Evolutionary conservation across 2,797 vertebrate species (phyloP), one percentile per base, ranked within the genome.

Genomic region (Enteromius fasciolatus): DNA sequence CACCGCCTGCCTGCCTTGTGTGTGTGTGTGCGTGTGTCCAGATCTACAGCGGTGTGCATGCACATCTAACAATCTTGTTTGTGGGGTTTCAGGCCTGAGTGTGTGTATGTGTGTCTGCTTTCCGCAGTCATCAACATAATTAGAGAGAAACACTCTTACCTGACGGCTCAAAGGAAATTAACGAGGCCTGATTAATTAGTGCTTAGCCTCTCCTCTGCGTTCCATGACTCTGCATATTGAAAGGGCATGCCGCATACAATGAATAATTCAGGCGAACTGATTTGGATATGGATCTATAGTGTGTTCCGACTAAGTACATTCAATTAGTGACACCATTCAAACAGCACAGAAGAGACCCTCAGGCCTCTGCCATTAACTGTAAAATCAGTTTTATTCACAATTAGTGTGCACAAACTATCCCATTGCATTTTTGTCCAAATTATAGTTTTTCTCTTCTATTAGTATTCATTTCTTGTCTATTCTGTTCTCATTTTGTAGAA

Each of bases 131-230:
- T 93, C 91, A 92, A 91, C 88, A 91, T 94, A 94, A 94, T 94
- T 93, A 94, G 92, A 91, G 91, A 92, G 90, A 93, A 93, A 94
- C 93, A 91, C 91, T 93, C 89, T 86, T 90, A 85, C 88, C 92
- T 93, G 93, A 92, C 90, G 87, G 90, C 94, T 94, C 92, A 94
- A 94, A 95, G 93, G 92, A 93, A 93, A 94, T 94, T 93, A 94
- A 93, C 90, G 86, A 93, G 91, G 90, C 88, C 91, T 92, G 88
- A 92, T 93, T 94, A 93, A 94, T 94, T 94, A 94, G 93, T 92
- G 92, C 90, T 93, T 92, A 92, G 90, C 89, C 89, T 90, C 89
- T 93, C 90, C 90, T 90, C 92, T 92, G 76, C 87, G 44, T 91
- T 93, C 91, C 93, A 93, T 90, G 91, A 92, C 91, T 93, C 91